These are phyloP conservation scores for Adelphocoris suturalis DNA, from an alignment of 2,888 invertebrate genomes.

Conservation along the genomic window DNA sequence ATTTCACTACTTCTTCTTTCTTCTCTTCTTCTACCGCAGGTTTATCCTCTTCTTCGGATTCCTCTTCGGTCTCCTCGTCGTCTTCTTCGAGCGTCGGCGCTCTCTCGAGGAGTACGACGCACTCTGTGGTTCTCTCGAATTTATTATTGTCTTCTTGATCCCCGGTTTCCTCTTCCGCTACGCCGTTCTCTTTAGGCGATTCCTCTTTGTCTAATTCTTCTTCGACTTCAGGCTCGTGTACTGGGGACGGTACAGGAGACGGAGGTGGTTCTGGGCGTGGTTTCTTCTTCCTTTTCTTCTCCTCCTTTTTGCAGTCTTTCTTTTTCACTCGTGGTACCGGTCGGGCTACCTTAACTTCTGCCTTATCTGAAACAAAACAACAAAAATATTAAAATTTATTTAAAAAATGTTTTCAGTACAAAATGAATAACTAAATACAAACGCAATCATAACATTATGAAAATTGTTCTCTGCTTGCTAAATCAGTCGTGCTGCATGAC, in stretches of 20 bases:
- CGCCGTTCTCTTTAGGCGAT: slow-evolving; percentile 57
- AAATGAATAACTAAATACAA: background rate
- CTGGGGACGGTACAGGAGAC: background rate
- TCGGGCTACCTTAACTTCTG: slow-evolving; percentile 68
- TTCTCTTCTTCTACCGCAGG: slow-evolving; percentile 75
- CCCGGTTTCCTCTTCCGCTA: slow-evolving; percentile 55
- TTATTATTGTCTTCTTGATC: slow-evolving; percentile 54
- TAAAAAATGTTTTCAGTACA: background rate
- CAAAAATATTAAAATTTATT: slow-evolving; percentile 8
- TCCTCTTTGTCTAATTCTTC: slow-evolving; percentile 48
- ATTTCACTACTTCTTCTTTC: slow-evolving; percentile 77
- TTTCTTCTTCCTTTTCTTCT: slow-evolving; percentile 68
- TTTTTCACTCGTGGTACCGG: slow-evolving; percentile 72
- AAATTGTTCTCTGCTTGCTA: too few species aligned
- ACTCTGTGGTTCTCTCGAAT: slow-evolving; percentile 1
- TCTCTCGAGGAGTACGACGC: slow-evolving; percentile 32
- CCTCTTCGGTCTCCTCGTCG: slow-evolving; percentile 32
- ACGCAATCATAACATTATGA: background rate
- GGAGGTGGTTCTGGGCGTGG: slow-evolving; percentile 22
- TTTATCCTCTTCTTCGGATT: slow-evolving; percentile 33
- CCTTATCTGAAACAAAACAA: slow-evolving; percentile 72
- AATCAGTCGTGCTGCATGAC: too few species aligned
- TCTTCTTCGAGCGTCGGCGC: background rate
- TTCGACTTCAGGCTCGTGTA: slow-evolving; percentile 29
- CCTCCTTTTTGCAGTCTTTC: slow-evolving; percentile 71